Conservation (phyloP, 1,140 invertebrate species). For the Yoshiicerus persimilis region DNA sequence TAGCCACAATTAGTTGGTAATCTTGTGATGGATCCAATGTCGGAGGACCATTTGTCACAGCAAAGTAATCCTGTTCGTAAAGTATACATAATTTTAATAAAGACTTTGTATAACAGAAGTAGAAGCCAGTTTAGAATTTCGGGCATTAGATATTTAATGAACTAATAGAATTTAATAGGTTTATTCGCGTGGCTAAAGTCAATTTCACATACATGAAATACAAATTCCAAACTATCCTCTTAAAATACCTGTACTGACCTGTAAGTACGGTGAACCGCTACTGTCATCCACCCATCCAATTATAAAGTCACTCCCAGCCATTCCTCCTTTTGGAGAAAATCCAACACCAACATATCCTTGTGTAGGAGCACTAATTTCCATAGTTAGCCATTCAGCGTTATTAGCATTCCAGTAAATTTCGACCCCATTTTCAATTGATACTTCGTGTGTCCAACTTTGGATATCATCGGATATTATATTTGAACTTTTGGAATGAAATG, state of each 20-base stretch:
- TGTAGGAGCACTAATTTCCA: slow-evolving; percentile 67
- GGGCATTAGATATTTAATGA: neutral
- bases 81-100: no score
- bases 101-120: no score
- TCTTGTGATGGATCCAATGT: slow-evolving; percentile 74
- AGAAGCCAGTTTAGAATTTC: no score
- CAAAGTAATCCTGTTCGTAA: slow-evolving; percentile 84
- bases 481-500: neutral
- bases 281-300: neutral
- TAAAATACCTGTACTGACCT: slow-evolving; percentile 44
- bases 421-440: neutral
- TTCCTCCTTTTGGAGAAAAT: slow-evolving; percentile 62
- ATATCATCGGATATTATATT: neutral
- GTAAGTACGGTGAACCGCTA: slow-evolving; percentile 6
- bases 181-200: neutral
- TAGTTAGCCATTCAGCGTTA: slow-evolving; percentile 32
- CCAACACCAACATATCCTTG: slow-evolving; percentile 73
- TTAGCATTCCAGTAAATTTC: slow-evolving; percentile 30
- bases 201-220: neutral
- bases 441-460: neutral
- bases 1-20: slow-evolving; percentile 68
- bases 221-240: no score
- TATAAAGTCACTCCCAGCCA: neutral
- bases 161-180: neutral
- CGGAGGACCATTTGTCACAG: slow-evolving; percentile 64